Evolutionary conservation across 2,888 invertebrate species (phyloP).

Genomic region (Monochamus alternatus): DNA sequence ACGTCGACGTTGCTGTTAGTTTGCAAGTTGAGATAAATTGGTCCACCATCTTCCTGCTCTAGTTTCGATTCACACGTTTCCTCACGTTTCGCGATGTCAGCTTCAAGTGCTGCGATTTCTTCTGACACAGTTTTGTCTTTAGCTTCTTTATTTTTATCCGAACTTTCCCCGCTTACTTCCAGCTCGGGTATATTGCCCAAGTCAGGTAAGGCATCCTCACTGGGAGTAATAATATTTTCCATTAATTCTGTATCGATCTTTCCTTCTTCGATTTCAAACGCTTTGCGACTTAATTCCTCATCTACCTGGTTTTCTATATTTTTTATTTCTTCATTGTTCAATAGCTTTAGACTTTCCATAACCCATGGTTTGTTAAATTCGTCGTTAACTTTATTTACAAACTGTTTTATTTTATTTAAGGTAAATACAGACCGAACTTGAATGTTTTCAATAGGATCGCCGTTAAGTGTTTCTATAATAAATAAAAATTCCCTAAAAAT

Average conservation of each 20-base stretch:
- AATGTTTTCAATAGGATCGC: conserved; percentile 64
- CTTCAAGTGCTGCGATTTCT: neutral
- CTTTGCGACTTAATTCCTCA: conserved; percentile 41
- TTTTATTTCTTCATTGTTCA: conserved; percentile 50
- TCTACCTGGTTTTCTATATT: conserved; percentile 52
- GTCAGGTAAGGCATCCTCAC: conserved; percentile 36
- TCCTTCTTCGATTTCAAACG: conserved; percentile 45
- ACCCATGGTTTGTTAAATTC: conserved; percentile 62
- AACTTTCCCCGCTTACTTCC: conserved; percentile 38
- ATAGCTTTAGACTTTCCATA: conserved; percentile 38
- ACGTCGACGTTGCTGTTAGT: neutral
- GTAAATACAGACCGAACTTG: conserved; percentile 60
- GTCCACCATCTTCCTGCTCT: conserved; percentile 1
- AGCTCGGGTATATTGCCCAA: conserved; percentile 42
- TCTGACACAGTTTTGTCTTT: neutral
- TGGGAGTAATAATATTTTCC: conserved; percentile 38
- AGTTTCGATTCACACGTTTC: neutral
- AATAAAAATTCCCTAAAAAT: conserved; percentile 60
- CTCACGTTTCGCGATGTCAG: neutral
- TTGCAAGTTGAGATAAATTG: conserved; percentile 7
- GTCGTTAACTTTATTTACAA: conserved; percentile 52
- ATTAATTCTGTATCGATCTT: conserved; percentile 49
- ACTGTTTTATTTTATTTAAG: conserved; percentile 57
- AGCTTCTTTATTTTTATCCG: conserved; percentile 15
- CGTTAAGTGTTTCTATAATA: conserved; percentile 57